Evolutionary conservation across 2,888 invertebrate genomes (phyloP), one percentile per base, ranked within the genome.

Genomic region (Fragum fragum): DNA sequence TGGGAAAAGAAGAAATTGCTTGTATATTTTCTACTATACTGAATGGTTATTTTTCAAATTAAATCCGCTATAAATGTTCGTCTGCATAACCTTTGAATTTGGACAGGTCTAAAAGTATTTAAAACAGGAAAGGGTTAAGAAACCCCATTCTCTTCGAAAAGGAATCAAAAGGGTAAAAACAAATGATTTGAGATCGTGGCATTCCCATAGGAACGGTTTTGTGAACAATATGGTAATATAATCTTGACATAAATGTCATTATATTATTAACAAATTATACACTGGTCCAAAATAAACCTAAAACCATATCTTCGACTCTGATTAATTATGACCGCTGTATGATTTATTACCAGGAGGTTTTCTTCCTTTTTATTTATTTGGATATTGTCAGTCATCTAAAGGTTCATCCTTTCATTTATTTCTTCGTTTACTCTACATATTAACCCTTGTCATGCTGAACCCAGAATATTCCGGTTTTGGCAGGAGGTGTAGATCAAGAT

Each of bases 181-280:
- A 73, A 79, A 84, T 81, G 75, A 80, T 81, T 61, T 29, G 75
- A 73, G 84, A 84, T 78, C 76, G 84, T 36, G 68, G 55, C 29
- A 23, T 26, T 81, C 84, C 78, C 73, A 3, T 7, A 69, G 61
- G 84, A 59, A 29, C 32, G 39, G 39, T 69, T 68, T 36, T 23
- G 47, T 29, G 73, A 76, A 73, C 57, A 68, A 80, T 73, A 77
- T 76, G 80, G 81, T 81, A 84, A 84, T 81, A 73, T 73, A 73
- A 75, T 72, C 32, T 73, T 71, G 84, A 80, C 84, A 70, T 84
- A 74, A 76, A 74, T 78, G 84, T 78, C 84, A 81, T 80, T 81
- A 78, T 78, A 72, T 80, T 81, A 84, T 80, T 72, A 84, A 80
- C 75, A 59, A 81, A 80, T 76, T 81, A 81, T 73, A 72, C 72